phyloP scores from a whole-genome alignment of 2,113 vertebrate species.

The Himantopus leucocephalus region DNA sequence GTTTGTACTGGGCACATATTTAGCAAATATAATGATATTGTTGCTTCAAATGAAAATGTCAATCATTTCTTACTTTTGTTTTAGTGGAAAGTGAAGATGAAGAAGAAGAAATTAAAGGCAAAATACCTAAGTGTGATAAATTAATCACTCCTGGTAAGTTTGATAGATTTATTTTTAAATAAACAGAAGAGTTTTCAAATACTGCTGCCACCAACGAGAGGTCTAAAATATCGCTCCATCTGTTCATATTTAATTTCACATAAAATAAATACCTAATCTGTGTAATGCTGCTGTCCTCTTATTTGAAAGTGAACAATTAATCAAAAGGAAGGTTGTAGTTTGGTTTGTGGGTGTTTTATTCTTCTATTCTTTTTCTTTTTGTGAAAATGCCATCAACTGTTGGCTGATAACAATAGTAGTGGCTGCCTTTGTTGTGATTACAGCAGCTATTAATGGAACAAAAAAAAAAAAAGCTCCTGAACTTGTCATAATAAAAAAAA shows the following conservation, averaged over 20 bases:
- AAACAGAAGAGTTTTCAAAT: neutral
- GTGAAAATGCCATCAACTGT: neutral
- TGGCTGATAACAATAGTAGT: neutral
- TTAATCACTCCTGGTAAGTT: constrained; percentile 83
- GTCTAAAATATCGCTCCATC: constrained; percentile 19
- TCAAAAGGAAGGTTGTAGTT: neutral
- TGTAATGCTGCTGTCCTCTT: neutral
- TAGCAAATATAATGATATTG: neutral
- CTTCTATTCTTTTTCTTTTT: neutral
- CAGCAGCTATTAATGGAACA: neutral
- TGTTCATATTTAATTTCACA: neutral
- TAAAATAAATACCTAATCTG: neutral
- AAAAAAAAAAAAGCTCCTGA: neutral
- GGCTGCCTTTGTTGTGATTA: neutral
- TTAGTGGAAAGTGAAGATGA: constrained; percentile 77
- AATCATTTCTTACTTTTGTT: neutral
- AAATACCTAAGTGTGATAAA: constrained; percentile 71
- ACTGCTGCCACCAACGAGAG: neutral
- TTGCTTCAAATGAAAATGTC: neutral
- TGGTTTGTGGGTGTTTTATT: neutral
- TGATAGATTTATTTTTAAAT: neutral
- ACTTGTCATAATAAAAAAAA: neutral
- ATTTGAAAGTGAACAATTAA: neutral
- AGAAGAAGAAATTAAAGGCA: constrained; percentile 67
- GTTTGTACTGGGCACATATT: neutral